These are phyloP conservation scores for Hesperophylax magnus DNA, from an alignment of 1,140 invertebrate genomes.

Conservation along the genomic window DNA sequence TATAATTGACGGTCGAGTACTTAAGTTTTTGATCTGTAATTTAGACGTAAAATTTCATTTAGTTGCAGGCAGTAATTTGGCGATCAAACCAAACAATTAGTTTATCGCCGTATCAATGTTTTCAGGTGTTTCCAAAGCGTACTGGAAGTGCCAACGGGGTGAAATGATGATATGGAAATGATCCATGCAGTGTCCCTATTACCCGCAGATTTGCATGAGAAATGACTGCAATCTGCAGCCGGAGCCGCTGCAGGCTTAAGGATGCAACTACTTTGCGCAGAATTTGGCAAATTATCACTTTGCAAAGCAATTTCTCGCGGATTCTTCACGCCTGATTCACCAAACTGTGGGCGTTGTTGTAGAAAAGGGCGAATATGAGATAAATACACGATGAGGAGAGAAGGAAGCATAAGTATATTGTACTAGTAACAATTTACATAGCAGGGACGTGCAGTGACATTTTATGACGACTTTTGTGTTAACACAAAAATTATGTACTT, in stretches of 20 bases:
- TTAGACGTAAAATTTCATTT: too few relatives aligned
- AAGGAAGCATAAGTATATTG: background rate
- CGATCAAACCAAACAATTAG: too few relatives aligned
- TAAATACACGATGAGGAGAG: conserved; percentile 9
- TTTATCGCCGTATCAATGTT: too few relatives aligned
- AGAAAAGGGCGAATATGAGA: conserved; percentile 13
- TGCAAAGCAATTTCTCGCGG: background rate
- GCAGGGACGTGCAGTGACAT: too few relatives aligned
- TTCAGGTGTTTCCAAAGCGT: too few relatives aligned
- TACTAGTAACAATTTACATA: too few relatives aligned
- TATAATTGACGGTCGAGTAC: too few relatives aligned
- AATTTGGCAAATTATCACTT: conserved; percentile 30
- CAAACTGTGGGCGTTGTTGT: background rate
- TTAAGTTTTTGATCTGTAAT: too few relatives aligned
- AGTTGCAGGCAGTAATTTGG: too few relatives aligned
- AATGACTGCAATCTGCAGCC: conserved; percentile 1
- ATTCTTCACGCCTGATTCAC: background rate
- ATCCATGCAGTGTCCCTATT: too few relatives aligned
- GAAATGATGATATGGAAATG: background rate
- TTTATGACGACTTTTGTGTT: background rate
- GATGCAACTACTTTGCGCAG: conserved; percentile 19
- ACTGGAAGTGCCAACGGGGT: background rate
- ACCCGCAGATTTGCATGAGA: background rate
- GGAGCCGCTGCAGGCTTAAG: background rate
- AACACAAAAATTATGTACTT: too few relatives aligned